phyloP scores from a whole-genome alignment of 1,140 invertebrate species.

The Drosophila triauraria region DNA sequence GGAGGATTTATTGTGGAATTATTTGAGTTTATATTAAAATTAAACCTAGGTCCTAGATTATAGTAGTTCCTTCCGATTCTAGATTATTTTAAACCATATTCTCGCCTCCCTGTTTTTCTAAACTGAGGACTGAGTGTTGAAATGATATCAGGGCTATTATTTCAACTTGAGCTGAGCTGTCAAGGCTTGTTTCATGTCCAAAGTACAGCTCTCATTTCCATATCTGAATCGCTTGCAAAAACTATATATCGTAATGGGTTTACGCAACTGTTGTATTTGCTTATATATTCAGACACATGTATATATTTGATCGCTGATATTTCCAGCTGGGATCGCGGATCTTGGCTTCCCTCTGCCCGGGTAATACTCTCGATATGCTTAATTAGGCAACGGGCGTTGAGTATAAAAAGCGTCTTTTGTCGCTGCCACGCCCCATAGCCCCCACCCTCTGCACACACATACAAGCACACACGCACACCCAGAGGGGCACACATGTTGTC shows the following conservation, averaged over 20 bases:
- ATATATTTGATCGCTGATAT: background rate
- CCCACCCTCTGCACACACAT: slow-evolving; percentile 17
- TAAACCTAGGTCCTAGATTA: too few relatives aligned
- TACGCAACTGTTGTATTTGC: slow-evolving; percentile 17
- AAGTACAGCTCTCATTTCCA: slow-evolving; percentile 44
- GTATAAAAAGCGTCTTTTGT: slow-evolving; percentile 80
- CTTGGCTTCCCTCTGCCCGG: slow-evolving; percentile 2
- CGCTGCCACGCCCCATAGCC: slow-evolving; percentile 65
- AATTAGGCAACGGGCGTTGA: slow-evolving; percentile 76
- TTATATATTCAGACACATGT: background rate
- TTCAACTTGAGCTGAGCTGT: background rate
- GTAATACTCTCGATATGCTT: slow-evolving; percentile 67
- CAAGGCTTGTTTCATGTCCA: slow-evolving; percentile 9
- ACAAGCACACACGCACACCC: slow-evolving; percentile 7
- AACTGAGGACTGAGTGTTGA: too few relatives aligned
- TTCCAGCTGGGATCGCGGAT: slow-evolving; percentile 2
- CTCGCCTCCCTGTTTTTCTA: background rate
- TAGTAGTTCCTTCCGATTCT: background rate
- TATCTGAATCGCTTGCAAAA: slow-evolving; percentile 27
- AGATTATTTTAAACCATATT: background rate
- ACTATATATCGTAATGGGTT: slow-evolving; percentile 15
- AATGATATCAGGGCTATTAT: background rate
- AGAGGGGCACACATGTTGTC: slow-evolving; percentile 62
- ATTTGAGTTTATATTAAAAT: too few relatives aligned
- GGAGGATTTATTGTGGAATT: background rate